Percentiles rank a stretch among this genome's conserved stretches.
These are phyloP conservation scores for Brachynemurus nebulosus DNA, from an alignment of 2,888 invertebrate species.

Conservation along the genomic window DNA sequence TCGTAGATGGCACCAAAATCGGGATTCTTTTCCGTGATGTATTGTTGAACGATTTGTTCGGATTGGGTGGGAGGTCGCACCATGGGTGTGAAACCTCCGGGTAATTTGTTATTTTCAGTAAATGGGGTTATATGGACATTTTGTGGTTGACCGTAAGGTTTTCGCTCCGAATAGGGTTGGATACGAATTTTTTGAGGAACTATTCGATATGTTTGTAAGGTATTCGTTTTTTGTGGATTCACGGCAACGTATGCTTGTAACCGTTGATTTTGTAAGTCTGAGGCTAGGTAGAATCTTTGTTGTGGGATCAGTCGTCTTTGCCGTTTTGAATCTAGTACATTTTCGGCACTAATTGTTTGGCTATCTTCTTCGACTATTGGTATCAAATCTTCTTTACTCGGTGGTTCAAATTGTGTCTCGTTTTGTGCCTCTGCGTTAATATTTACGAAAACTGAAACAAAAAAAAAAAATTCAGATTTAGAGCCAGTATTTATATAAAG, in stretches of 20 bases:
- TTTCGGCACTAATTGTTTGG: conserved; percentile 18
- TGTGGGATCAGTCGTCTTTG: conserved; percentile 69
- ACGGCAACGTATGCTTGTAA: conserved; percentile 34
- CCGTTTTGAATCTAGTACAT: conserved; percentile 45
- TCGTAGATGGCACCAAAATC: conserved; percentile 30
- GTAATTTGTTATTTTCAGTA: conserved; percentile 37
- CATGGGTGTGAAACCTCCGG: conserved; percentile 40
- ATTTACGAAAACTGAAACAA: not conserved
- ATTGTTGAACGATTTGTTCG: conserved; percentile 8
- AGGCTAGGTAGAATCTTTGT: conserved; percentile 54
- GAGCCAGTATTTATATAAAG: too few species aligned
- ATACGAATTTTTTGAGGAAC: conserved; percentile 22
- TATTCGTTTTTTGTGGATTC: too few species aligned
- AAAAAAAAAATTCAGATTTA: not conserved
- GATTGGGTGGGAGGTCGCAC: conserved; percentile 11
- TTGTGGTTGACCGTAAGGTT: conserved; percentile 5
- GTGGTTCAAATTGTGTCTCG: not conserved
- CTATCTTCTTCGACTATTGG: conserved; percentile 13
- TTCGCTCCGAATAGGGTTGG: conserved; percentile 16
- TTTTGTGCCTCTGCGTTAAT: too few species aligned
- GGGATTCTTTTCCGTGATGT: conserved; percentile 19
- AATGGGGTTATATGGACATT: conserved; percentile 28
- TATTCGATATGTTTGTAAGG: conserved; percentile 31
- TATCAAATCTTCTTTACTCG: not conserved
- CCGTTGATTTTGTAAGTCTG: conserved; percentile 37